Conservation (phyloP, 2,888 invertebrate species). For the Auanema freiburgensis region DNA sequence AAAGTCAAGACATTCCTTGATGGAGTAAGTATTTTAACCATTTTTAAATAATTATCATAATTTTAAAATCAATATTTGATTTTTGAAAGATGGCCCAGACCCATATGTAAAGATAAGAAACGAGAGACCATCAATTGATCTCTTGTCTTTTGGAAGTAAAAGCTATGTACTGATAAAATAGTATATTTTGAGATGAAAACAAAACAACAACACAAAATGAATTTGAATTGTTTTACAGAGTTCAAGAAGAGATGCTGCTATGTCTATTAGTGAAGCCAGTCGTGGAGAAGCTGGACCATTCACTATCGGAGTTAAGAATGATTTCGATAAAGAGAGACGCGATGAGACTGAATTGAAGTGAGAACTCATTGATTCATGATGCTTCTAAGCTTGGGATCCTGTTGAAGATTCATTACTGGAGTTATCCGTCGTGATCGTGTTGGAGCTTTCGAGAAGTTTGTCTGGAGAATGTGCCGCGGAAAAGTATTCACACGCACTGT, state of each 20-base stretch:
- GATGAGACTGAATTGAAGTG: conserved; percentile 46
- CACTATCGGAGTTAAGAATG: conserved; percentile 27
- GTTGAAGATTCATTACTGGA: conserved; percentile 96
- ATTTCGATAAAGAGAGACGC: conserved; percentile 36
- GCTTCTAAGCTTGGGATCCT: no score
- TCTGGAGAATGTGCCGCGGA: conserved; percentile 95
- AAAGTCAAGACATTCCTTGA: conserved; percentile 47
- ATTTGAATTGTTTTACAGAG: conserved; percentile 27
- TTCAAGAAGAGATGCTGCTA: conserved; percentile 43
- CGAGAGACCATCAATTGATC: neutral
- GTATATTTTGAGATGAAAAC: neutral
- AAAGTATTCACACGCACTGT: conserved; percentile 71
- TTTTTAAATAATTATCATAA: neutral
- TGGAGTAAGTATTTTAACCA: conserved; percentile 29
- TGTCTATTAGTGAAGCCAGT: conserved; percentile 53
- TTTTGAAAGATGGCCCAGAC: no score
- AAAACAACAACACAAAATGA: no score
- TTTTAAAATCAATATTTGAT: neutral
- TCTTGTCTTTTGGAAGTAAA: neutral
- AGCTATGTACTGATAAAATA: no score
- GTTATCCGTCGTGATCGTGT: conserved; percentile 89
- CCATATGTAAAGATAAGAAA: neutral
- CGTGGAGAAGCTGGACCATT: conserved; percentile 43
- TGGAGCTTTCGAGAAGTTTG: conserved; percentile 92
- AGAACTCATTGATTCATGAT: neutral